Conservation (phyloP, 2,888 invertebrate genomes). For the Drosophila nr. fundita region DNA sequence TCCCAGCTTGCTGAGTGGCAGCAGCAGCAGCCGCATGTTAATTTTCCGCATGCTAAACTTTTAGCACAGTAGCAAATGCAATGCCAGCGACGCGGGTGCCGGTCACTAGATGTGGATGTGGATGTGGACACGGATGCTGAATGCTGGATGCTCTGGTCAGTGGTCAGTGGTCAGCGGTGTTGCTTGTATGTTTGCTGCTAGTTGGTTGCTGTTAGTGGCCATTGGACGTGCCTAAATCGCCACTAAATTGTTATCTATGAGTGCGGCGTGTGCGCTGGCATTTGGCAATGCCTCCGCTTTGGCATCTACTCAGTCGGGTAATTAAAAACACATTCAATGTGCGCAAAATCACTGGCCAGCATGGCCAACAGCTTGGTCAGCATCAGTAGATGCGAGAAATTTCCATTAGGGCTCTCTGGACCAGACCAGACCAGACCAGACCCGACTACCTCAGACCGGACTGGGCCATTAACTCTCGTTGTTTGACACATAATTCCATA, state of each 20-base stretch:
- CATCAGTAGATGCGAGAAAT: conserved; percentile 49
- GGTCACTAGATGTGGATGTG: conserved; percentile 38
- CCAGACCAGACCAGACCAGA: background rate
- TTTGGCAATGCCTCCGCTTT: conserved; percentile 60
- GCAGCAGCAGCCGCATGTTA: conserved; percentile 73
- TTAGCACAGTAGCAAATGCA: conserved; percentile 76
- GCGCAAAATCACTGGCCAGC: conserved; percentile 74
- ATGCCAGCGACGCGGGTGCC: conserved; percentile 66
- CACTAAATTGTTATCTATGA: conserved; percentile 81
- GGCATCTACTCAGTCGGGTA: conserved; percentile 72
- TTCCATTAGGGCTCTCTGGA: conserved; percentile 69
- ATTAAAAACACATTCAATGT: conserved; percentile 81
- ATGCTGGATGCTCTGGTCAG: conserved; percentile 23
- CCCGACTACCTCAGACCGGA: conserved; percentile 26
- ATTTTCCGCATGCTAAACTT: conserved; percentile 81
- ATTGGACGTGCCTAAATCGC: conserved; percentile 78
- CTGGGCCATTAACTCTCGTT: conserved; percentile 75
- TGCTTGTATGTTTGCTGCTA: conserved; percentile 44
- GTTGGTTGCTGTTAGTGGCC: conserved; percentile 34
- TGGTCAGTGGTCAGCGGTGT: conserved; percentile 44
- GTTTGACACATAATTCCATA: conserved; percentile 79
- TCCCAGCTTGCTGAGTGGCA: conserved; percentile 61
- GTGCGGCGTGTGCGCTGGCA: conserved; percentile 78
- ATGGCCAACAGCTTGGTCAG: conserved; percentile 24
- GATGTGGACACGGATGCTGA: conserved; percentile 15